Percentiles rank a stretch among this genome's conserved stretches.
Evolutionary conservation across 92 coral and sea anemone genomes (phyloP).

Genomic region (Porites evermanni): DNA sequence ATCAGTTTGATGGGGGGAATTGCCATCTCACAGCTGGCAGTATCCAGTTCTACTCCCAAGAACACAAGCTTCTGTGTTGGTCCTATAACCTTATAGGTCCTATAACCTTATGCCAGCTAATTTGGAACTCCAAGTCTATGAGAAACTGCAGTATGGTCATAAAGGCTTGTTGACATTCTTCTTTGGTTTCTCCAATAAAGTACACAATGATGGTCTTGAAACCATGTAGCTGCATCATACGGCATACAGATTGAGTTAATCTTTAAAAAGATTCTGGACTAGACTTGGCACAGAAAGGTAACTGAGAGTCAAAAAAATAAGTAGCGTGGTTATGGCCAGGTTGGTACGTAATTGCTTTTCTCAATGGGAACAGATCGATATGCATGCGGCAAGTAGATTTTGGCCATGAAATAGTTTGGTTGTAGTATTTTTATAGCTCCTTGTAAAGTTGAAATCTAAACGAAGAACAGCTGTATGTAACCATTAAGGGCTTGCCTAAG

Average conservation of each 20-base stretch:
- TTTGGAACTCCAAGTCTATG: not conserved
- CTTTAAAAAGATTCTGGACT: not conserved
- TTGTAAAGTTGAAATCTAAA: slow-evolving; percentile 39
- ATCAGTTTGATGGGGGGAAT: slow-evolving; percentile 34
- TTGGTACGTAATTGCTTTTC: slow-evolving; percentile 2
- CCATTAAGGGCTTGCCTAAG: slow-evolving; percentile 45
- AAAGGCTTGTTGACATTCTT: not conserved
- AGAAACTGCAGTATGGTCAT: not conserved
- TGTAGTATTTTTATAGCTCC: not conserved
- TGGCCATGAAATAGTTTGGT: slow-evolving; percentile 46
- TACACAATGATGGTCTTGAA: not conserved
- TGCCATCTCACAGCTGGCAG: slow-evolving; percentile 24
- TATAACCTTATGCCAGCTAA: not conserved
- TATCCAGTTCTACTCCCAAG: slow-evolving; percentile 45
- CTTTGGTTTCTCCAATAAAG: not conserved
- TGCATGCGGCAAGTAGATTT: slow-evolving; percentile 45
- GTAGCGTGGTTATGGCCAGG: slow-evolving; percentile 27
- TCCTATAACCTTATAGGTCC: no score
- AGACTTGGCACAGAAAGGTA: slow-evolving; percentile 41
- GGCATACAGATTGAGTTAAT: not conserved
- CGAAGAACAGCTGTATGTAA: slow-evolving; percentile 23
- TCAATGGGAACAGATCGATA: slow-evolving; percentile 53
- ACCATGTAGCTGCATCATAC: not conserved
- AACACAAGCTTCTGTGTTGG: no score
- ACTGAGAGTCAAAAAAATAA: slow-evolving; percentile 33